A percentile compares a stretch with the other conserved stretches of the same genome.
Conservation (phyloP, 1,140 invertebrate species). For the Periplaneta americana region DNA sequence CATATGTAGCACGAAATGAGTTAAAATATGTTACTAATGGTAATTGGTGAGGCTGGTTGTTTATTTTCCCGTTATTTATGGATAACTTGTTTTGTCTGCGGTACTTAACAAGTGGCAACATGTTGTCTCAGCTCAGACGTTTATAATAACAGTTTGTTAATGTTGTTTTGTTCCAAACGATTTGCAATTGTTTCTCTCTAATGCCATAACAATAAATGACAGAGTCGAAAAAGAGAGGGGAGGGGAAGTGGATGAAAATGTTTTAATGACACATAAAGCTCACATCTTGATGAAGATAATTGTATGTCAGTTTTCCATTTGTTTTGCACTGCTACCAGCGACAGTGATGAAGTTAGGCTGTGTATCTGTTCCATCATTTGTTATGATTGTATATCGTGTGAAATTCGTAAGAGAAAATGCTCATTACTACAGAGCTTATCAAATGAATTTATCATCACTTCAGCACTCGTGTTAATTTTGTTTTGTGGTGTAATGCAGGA, state of each 20-base stretch:
- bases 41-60: too few species aligned
- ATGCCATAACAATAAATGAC: background rate
- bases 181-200: background rate
- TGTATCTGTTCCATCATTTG: background rate
- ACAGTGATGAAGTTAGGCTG: background rate
- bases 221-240: background rate
- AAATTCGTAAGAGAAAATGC: background rate
- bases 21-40: too few species aligned
- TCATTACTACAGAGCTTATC: background rate
- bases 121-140: background rate
- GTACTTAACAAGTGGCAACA: background rate
- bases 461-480: background rate
- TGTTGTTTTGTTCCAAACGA: background rate
- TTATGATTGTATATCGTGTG: background rate
- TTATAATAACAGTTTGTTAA: background rate
- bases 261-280: background rate
- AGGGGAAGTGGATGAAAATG: background rate
- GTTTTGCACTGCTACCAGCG: background rate
- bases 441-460: background rate
- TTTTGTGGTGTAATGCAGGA: background rate
- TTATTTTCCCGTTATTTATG: background rate
- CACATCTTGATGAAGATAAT: background rate
- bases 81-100: background rate
- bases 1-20: too few species aligned
- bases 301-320: background rate